Base-by-base conservation (phyloP, 2,113 vertebrate genomes). In the Notarius lentiginosus region DNA sequence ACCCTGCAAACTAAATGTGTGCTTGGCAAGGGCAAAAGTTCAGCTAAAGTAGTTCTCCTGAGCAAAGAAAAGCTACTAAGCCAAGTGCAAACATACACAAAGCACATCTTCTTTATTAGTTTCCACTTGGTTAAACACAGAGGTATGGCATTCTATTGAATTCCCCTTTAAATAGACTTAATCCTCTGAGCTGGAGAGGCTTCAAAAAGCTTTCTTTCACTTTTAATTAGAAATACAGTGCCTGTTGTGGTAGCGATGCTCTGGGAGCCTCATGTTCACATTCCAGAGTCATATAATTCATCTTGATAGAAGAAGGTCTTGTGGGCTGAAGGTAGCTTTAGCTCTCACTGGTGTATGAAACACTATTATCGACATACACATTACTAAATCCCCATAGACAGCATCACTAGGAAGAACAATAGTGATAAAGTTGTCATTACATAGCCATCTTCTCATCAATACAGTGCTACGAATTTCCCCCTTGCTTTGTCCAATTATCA, bases 221-320 rank as follows among this genome's bases (percentile, higher is more conserved):
- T 93, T 94, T 94, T 94, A 94, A 95, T 95, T 94, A 94, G 94
- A 93, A 91, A 93, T 93, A 88, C 92, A 93, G 93, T 93, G 92
- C 92, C 90, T 93, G 86, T 68, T 83, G 89, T 90, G 91, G 93
- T 94, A 90, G 92, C 89, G 49, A 91, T 92, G 92, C 91, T 94
- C 92, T 88, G 87, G 91, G 90, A 93, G 91, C 84, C 88, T 90
- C 9, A 87, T 87, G 93, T 91, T 91, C 91, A 92, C 94, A 94
- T 95, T 94, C 94, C 93, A 73, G 90, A 91, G 91, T 88, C 84
- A 86, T 73, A 90, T 87, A 90, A 86, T 90, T 90, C 63, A 89
- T 89, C 88, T 83, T 85, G 87, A 87, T 86, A 63, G 63, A 86
- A 83, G 81, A 87, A 61, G 75, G 70, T 53, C 73, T 86, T 84